Percentiles rank a stretch among this genome's conserved stretches.
Evolutionary conservation across 2,113 vertebrate genomes (phyloP).

Genomic region (Microtus montanus): DNA sequence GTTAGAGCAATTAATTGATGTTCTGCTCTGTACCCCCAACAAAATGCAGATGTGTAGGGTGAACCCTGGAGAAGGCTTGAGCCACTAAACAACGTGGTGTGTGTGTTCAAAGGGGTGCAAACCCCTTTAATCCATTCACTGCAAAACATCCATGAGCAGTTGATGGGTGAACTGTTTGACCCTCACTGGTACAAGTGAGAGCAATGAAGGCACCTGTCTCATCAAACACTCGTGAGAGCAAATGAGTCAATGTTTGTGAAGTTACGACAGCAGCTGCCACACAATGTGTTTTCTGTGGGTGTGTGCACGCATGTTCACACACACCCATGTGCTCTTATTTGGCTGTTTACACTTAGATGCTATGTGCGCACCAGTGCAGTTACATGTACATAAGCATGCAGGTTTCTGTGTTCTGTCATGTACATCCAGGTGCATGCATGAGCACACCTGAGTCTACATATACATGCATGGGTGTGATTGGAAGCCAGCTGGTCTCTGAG

Average conservation of each 20-base stretch:
- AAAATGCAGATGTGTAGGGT: background rate
- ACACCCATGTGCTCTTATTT: background rate
- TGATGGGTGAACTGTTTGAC: background rate
- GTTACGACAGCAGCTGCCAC: background rate
- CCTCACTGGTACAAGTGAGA: background rate
- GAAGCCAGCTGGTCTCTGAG: background rate
- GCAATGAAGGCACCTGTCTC: background rate
- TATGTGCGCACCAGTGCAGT: too few relatives aligned
- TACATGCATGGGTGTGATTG: background rate
- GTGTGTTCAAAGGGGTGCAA: background rate
- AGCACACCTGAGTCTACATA: background rate
- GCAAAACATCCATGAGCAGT: background rate
- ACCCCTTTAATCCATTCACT: background rate
- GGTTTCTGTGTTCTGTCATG: background rate
- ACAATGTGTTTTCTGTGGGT: background rate
- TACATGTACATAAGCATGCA: accelerated
- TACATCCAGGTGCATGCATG: background rate
- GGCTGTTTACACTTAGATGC: background rate
- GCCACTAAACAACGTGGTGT: background rate
- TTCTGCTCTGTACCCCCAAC: background rate
- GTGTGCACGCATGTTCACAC: background rate
- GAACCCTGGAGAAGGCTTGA: background rate
- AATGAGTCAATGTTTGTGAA: background rate
- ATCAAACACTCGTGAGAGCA: background rate
- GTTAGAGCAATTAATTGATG: background rate